A percentile compares a stretch with the other conserved stretches of the same genome.
Evolutionary conservation across 2,888 invertebrate genomes (phyloP).

Genomic region (Zaprionus bogoriensis): DNA sequence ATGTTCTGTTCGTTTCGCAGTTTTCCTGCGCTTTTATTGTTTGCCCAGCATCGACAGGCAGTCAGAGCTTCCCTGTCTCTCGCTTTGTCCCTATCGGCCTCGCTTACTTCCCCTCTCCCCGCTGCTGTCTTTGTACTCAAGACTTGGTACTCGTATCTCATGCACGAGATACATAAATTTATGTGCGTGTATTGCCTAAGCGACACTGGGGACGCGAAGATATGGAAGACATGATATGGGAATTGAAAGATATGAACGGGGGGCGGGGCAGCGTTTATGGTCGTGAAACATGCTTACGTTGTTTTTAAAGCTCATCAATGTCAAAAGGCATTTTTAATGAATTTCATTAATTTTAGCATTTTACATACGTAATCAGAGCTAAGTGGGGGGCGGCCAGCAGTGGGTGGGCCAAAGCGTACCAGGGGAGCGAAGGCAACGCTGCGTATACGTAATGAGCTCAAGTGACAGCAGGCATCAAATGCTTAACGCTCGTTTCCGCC

Average conservation of each 20-base stretch:
- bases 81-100: slow-evolving; percentile 14
- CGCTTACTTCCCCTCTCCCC: neutral
- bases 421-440: too few relatives aligned
- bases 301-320: slow-evolving; percentile 61
- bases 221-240: neutral
- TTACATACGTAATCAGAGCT: slow-evolving; percentile 43
- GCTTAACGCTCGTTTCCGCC: neutral
- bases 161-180: slow-evolving; percentile 30
- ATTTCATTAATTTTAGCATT: slow-evolving; percentile 36
- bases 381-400: too few relatives aligned
- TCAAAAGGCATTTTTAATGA: slow-evolving; percentile 66
- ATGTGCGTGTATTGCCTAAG: slow-evolving; percentile 34
- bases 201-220: slow-evolving; percentile 36
- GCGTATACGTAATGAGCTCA: slow-evolving; percentile 20
- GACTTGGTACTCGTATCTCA: slow-evolving; percentile 15
- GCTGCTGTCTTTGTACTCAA: neutral
- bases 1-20: slow-evolving; percentile 17
- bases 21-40: slow-evolving; percentile 66
- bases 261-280: slow-evolving; percentile 19
- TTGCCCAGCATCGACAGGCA: slow-evolving; percentile 71
- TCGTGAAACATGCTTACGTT: slow-evolving; percentile 29
- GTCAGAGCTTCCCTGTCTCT: slow-evolving; percentile 7
- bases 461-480: neutral
- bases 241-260: neutral
- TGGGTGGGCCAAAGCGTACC: too few relatives aligned